Evolutionary conservation across 2,888 invertebrate genomes (phyloP).

Genomic region (Drosophila lacicola): DNA sequence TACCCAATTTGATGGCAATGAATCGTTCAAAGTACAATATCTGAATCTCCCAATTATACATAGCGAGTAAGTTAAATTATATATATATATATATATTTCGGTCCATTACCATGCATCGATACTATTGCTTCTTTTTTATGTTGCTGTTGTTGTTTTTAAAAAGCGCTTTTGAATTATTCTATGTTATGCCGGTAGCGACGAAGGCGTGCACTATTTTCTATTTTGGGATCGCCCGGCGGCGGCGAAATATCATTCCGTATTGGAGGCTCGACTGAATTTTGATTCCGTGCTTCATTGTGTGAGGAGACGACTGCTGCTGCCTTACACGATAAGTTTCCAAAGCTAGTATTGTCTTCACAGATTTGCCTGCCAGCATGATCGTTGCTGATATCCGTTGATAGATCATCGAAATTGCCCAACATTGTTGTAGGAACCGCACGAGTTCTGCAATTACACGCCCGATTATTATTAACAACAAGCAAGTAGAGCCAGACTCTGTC

Average conservation of each 20-base stretch:
- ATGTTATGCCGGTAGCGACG: slow-evolving; percentile 84
- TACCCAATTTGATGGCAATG: neutral
- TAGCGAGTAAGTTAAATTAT: slow-evolving; percentile 20
- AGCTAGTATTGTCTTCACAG: slow-evolving; percentile 26
- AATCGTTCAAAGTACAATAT: slow-evolving; percentile 1
- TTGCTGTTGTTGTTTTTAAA: neutral
- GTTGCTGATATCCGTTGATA: slow-evolving; percentile 79
- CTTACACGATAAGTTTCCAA: slow-evolving; percentile 9
- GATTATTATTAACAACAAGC: neutral
- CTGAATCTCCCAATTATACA: neutral
- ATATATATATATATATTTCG: slow-evolving; percentile 30
- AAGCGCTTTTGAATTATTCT: slow-evolving; percentile 64
- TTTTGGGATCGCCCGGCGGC: slow-evolving; percentile 84
- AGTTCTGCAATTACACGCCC: slow-evolving; percentile 48
- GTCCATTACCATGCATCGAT: slow-evolving; percentile 32
- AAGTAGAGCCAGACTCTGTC: neutral
- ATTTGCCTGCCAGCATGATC: slow-evolving; percentile 54
- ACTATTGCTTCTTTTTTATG: slow-evolving; percentile 38
- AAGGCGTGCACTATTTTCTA: slow-evolving; percentile 84
- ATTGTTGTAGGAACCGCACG: slow-evolving; percentile 86
- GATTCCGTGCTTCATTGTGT: slow-evolving; percentile 62
- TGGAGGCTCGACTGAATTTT: slow-evolving; percentile 59
- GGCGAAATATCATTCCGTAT: slow-evolving; percentile 82
- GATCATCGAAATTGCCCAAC: slow-evolving; percentile 83
- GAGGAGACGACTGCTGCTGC: slow-evolving; percentile 6